phyloP scores from a whole-genome alignment of 2,797 vertebrate genomes.

The Euphonia xanthogaster region DNA sequence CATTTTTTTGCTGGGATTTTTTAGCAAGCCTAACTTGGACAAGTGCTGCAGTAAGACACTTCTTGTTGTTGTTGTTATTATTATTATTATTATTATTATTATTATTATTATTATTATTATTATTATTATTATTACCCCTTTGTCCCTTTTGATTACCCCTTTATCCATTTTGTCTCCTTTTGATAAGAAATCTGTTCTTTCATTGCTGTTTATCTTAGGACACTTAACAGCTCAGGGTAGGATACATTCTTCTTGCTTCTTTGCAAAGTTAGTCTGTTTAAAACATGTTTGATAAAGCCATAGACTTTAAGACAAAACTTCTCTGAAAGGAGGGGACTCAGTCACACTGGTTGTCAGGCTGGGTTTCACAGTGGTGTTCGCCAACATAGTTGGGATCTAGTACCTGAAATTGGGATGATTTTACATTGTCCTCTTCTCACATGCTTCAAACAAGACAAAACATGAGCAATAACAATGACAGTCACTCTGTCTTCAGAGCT shows the following conservation, averaged over 20 bases:
- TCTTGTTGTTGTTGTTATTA: too few species aligned
- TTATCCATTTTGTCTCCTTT: background rate
- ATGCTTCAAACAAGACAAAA: background rate
- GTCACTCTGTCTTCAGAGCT: background rate
- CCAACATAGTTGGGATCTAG: fast-evolving
- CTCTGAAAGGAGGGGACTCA: background rate
- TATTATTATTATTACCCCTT: background rate
- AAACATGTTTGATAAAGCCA: background rate
- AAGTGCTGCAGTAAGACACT: background rate
- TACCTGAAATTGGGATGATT: background rate
- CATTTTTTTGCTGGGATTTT: background rate
- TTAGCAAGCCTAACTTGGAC: background rate
- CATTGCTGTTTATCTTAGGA: background rate
- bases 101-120: background rate
- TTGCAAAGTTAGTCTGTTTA: background rate
- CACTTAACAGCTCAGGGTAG: background rate
- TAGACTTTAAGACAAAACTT: background rate
- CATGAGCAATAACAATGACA: background rate
- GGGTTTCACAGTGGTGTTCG: background rate
- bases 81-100: background rate
- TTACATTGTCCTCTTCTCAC: background rate
- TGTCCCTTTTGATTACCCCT: background rate
- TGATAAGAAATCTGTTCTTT: background rate
- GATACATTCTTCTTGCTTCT: background rate
- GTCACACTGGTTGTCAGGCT: background rate